Evolutionary conservation across 2,888 invertebrate species (phyloP).

Genomic region (Tridacna crocea): DNA sequence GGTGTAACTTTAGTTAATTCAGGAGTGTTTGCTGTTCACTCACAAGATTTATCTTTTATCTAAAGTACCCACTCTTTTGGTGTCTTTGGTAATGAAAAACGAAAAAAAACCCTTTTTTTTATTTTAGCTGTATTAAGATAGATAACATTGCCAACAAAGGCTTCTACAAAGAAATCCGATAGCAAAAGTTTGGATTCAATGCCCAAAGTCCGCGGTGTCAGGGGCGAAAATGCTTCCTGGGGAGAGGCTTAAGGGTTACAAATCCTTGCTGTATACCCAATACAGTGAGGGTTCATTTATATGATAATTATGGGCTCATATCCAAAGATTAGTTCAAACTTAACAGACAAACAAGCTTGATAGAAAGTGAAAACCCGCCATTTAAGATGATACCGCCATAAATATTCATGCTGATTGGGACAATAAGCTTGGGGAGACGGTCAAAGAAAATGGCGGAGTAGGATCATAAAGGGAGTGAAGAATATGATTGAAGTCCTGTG

Average conservation of each 20-base stretch:
- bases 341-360: slow-evolving; percentile 47
- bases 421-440: slow-evolving; percentile 9
- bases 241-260: slow-evolving; percentile 46
- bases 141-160: slow-evolving; percentile 11
- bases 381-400: slow-evolving; percentile 55
- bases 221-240: slow-evolving; percentile 49
- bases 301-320: slow-evolving; percentile 61
- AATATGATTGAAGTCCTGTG: slow-evolving; percentile 16
- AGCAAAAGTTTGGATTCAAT: slow-evolving; percentile 16
- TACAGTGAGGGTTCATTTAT: slow-evolving; percentile 54
- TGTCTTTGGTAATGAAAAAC: too few relatives aligned
- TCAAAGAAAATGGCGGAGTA: slow-evolving; percentile 15
- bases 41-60: too few relatives aligned
- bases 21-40: too few relatives aligned
- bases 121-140: background rate
- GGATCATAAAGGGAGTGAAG: slow-evolving; percentile 20
- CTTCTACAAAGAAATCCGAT: slow-evolving; percentile 19
- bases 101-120: too few relatives aligned
- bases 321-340: slow-evolving; percentile 40
- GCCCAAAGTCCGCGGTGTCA: slow-evolving; percentile 40
- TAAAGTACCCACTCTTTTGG: too few relatives aligned
- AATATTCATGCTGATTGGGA: slow-evolving; percentile 58
- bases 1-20: too few relatives aligned
- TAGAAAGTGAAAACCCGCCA: slow-evolving; percentile 59
- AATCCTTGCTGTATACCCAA: slow-evolving; percentile 50